These are phyloP conservation scores for Calameuta filiformis DNA, from an alignment of 2,888 invertebrate genomes.

Conservation along the genomic window DNA sequence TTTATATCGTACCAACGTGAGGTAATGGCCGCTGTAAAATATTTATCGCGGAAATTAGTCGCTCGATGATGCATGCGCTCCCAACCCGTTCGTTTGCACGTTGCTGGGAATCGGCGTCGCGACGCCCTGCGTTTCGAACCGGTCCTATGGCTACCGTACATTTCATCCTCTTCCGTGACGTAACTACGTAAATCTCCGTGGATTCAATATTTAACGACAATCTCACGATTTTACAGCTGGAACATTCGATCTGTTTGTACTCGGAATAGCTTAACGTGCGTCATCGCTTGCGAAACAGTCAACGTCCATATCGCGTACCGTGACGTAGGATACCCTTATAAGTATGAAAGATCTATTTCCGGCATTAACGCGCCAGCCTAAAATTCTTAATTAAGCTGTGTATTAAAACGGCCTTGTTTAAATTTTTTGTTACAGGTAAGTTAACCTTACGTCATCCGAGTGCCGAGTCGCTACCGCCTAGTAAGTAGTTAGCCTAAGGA, in stretches of 20 bases:
- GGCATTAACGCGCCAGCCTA: not conserved
- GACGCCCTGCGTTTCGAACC: not conserved
- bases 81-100: slow-evolving; percentile 1
- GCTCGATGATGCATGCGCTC: slow-evolving; percentile 53
- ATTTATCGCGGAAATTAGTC: slow-evolving; percentile 60
- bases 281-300: not conserved
- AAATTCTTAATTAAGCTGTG: not conserved
- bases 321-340: not conserved
- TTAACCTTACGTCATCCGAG: not conserved
- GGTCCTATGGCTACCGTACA: not conserved
- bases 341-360: not conserved
- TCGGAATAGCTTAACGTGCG: not conserved
- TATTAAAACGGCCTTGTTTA: not conserved
- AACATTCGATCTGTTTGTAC: not conserved
- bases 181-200: not conserved
- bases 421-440: not conserved
- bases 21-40: slow-evolving; percentile 59
- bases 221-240: not conserved
- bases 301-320: not conserved
- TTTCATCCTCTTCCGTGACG: not conserved
- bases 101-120: slow-evolving; percentile 1
- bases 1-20: slow-evolving; percentile 42
- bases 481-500: not conserved
- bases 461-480: not conserved
- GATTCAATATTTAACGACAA: slow-evolving; percentile 2